phyloP scores from a whole-genome alignment of 2,113 vertebrate genomes.

The Pachyramphus minor region DNA sequence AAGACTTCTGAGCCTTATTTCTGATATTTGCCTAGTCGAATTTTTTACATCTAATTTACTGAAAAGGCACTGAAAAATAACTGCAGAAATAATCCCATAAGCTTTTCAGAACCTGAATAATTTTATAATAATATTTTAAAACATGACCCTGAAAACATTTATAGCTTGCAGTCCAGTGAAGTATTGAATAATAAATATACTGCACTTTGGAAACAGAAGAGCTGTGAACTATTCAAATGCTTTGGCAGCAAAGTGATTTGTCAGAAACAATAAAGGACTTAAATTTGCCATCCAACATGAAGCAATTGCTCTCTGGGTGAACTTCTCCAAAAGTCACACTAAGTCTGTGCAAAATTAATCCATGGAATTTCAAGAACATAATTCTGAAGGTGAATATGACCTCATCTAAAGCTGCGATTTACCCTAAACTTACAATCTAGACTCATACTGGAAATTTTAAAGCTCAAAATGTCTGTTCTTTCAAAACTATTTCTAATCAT shows the following conservation, averaged over 20 bases:
- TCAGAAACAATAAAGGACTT: neutral
- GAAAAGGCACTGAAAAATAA: neutral
- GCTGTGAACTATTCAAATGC: constrained; percentile 3
- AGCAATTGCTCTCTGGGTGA: neutral
- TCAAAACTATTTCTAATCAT: neutral
- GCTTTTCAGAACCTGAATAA: neutral
- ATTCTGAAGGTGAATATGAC: neutral
- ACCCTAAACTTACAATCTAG: neutral
- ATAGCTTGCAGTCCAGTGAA: neutral
- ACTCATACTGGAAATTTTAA: neutral
- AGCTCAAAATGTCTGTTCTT: neutral
- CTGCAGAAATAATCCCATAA: neutral
- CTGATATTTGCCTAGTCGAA: neutral
- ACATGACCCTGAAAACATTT: neutral
- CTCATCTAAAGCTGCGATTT: constrained; percentile 7
- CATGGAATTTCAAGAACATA: neutral
- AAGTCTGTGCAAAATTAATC: neutral
- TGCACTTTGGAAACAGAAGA: neutral
- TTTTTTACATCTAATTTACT: neutral
- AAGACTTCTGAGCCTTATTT: neutral
- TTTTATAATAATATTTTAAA: neutral
- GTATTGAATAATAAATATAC: neutral
- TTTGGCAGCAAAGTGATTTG: neutral
- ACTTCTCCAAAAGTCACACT: constrained; percentile 12
- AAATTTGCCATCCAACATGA: neutral